Evolutionary conservation across 2,113 vertebrate species (phyloP).

Genomic region (Cebidichthys violaceus): DNA sequence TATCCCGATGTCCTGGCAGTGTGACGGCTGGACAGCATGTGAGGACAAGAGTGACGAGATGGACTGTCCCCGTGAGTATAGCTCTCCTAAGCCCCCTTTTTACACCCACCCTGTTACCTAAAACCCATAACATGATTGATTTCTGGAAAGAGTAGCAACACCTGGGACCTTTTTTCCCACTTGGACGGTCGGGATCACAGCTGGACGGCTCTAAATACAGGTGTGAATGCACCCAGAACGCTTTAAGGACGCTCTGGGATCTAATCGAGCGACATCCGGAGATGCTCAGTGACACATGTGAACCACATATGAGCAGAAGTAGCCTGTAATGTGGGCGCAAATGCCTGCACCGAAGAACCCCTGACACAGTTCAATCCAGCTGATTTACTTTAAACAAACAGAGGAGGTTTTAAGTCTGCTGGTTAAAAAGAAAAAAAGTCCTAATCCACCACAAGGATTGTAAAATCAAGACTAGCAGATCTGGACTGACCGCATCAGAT

Average conservation of each 20-base stretch:
- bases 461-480: background rate
- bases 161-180: constrained; percentile 4
- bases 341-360: background rate
- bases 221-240: background rate
- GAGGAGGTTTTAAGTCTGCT: constrained; percentile 8
- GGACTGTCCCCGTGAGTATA: constrained; percentile 91
- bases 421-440: background rate
- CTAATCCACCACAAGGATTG: constrained; percentile 17
- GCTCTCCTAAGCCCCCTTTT: constrained; percentile 26
- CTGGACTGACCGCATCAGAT: constrained; percentile 12
- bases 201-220: constrained; percentile 12
- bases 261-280: constrained; percentile 6
- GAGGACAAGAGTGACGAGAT: constrained; percentile 97
- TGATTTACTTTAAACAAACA: constrained; percentile 13
- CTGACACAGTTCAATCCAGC: background rate
- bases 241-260: background rate
- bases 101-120: constrained; percentile 23
- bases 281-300: background rate
- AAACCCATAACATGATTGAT: constrained; percentile 37
- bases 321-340: background rate
- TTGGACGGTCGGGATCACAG: constrained; percentile 2
- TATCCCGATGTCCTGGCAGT: constrained; percentile 95
- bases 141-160: constrained; percentile 27
- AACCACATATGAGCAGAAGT: background rate
- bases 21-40: constrained; percentile 95